Evolutionary conservation across 1,140 invertebrate genomes (phyloP).

Genomic region (Pentalonia nigronervosa): DNA sequence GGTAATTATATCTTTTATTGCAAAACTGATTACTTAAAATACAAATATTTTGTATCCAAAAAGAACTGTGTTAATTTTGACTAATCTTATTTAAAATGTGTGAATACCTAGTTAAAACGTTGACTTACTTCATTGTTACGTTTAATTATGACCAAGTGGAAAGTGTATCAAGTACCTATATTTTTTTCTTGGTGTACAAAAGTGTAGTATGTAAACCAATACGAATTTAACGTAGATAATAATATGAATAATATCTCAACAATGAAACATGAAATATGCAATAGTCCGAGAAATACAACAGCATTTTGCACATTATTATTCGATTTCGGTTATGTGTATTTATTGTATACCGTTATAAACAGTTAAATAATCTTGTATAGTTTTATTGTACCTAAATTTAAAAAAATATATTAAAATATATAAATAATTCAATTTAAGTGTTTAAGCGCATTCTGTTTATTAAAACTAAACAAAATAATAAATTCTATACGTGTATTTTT

Average conservation of each 20-base stretch:
- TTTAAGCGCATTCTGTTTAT: background rate
- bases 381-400: background rate
- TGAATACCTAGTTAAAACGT: background rate
- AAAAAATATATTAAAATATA: background rate
- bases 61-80: background rate
- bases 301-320: too few species aligned
- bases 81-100: background rate
- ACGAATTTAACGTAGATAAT: background rate
- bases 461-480: background rate
- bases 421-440: background rate
- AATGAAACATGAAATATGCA: too few species aligned
- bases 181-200: background rate
- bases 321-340: too few species aligned
- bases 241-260: background rate
- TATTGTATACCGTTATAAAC: background rate
- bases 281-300: too few species aligned
- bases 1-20: background rate
- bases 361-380: background rate
- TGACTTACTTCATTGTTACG: background rate
- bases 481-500: background rate
- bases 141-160: background rate
- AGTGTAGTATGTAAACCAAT: background rate
- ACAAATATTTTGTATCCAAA: background rate
- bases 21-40: background rate
- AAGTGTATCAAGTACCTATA: background rate